Conservation (phyloP, 2,797 vertebrate species). For the Sitta carolinensis region DNA sequence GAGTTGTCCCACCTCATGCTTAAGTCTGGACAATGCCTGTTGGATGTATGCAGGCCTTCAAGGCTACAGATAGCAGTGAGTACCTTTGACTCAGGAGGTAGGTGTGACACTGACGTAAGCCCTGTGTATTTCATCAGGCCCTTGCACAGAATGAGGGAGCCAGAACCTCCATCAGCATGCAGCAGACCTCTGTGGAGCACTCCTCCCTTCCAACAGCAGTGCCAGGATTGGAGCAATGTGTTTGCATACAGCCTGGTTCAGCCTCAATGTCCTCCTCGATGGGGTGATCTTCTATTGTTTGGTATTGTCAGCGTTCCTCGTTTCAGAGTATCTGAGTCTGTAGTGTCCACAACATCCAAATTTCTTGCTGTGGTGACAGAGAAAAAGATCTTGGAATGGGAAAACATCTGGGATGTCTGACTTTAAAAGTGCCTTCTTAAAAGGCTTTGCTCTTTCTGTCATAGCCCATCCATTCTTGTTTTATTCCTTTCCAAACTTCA, state of each 20-base stretch:
- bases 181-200: background rate
- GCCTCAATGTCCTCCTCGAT: accelerated
- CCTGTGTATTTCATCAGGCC: background rate
- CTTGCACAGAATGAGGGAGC: background rate
- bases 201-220: background rate
- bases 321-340: background rate
- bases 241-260: background rate
- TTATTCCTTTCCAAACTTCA: background rate
- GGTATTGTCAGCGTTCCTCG: accelerated
- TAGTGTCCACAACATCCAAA: background rate
- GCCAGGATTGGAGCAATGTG: background rate
- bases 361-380: background rate
- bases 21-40: background rate
- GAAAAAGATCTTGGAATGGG: background rate
- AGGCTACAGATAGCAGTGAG: background rate
- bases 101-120: background rate
- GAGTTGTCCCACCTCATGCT: background rate
- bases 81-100: background rate
- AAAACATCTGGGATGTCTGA: background rate
- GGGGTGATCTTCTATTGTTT: background rate
- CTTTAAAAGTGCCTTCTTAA: background rate
- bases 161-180: background rate
- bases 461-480: background rate
- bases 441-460: background rate
- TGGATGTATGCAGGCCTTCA: background rate